Evolutionary conservation across 2,797 vertebrate genomes (phyloP).

Genomic region (Nyctibius grandis): DNA sequence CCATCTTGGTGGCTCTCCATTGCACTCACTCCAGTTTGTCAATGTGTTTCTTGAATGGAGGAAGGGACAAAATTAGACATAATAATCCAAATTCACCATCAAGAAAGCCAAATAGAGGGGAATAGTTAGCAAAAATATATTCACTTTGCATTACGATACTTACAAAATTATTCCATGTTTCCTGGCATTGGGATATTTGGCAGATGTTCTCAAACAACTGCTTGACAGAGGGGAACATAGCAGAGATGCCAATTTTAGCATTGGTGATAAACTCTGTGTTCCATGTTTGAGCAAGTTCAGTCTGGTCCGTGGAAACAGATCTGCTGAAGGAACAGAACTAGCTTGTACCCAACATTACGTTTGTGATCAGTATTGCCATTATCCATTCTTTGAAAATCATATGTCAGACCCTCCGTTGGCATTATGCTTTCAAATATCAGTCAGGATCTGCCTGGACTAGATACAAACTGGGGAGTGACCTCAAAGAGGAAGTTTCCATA

Average conservation of each 20-base stretch:
- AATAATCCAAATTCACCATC: background rate
- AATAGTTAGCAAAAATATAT: background rate
- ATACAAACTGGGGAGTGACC: background rate
- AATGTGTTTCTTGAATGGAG: background rate
- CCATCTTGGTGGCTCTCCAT: background rate
- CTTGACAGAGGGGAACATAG: accelerated
- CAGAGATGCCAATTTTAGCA: background rate
- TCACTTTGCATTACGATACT: background rate
- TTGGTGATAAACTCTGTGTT: background rate
- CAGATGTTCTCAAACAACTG: background rate
- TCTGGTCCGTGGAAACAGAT: background rate
- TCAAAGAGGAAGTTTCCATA: background rate
- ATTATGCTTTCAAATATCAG: background rate
- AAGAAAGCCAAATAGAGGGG: background rate
- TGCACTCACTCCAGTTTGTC: background rate
- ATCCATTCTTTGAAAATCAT: background rate
- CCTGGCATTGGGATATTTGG: background rate
- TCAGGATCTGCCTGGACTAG: background rate
- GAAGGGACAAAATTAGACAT: background rate
- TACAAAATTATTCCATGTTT: background rate
- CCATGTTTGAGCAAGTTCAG: background rate
- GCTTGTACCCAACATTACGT: background rate
- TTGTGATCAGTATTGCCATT: background rate
- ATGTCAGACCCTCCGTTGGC: background rate
- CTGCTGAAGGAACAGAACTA: background rate